Percentiles rank a stretch among this genome's conserved stretches.
These are phyloP conservation scores for Arctopsyche grandis DNA, from an alignment of 1,140 invertebrate species.

Conservation along the genomic window DNA sequence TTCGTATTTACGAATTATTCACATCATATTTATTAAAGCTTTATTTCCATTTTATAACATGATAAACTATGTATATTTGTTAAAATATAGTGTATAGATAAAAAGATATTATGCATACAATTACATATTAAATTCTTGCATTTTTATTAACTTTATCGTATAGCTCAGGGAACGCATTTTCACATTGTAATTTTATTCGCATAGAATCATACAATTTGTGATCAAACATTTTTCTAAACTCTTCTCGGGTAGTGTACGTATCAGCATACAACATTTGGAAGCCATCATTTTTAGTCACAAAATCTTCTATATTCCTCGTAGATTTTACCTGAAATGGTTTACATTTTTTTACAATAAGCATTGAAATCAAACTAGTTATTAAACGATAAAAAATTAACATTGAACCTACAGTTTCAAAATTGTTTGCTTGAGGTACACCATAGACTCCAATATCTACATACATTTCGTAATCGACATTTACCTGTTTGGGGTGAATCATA, in stretches of 20 bases:
- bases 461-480: constrained; percentile 66
- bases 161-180: constrained; percentile 82
- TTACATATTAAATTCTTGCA: constrained; percentile 11
- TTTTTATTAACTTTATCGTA: constrained; percentile 79
- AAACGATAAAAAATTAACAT: constrained; percentile 24
- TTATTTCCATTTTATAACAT: too few relatives aligned
- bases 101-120: too few relatives aligned
- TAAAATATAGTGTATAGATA: too few relatives aligned
- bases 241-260: constrained; percentile 78
- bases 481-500: constrained; percentile 71
- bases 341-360: background rate
- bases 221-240: constrained; percentile 88
- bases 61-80: too few relatives aligned
- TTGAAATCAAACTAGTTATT: too few relatives aligned
- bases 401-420: constrained; percentile 70
- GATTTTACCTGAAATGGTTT: constrained; percentile 62
- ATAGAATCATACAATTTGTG: constrained; percentile 80
- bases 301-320: constrained; percentile 78
- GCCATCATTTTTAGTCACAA: constrained; percentile 74
- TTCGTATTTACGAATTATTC: too few relatives aligned
- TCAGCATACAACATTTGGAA: constrained; percentile 91
- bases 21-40: too few relatives aligned
- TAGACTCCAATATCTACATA: constrained; percentile 86
- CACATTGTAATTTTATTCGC: constrained; percentile 70
- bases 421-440: constrained; percentile 74